Percentiles rank a stretch among this genome's conserved stretches.
phyloP scores from a whole-genome alignment of 2,797 vertebrate species.

The Notamacropus eugenii region DNA sequence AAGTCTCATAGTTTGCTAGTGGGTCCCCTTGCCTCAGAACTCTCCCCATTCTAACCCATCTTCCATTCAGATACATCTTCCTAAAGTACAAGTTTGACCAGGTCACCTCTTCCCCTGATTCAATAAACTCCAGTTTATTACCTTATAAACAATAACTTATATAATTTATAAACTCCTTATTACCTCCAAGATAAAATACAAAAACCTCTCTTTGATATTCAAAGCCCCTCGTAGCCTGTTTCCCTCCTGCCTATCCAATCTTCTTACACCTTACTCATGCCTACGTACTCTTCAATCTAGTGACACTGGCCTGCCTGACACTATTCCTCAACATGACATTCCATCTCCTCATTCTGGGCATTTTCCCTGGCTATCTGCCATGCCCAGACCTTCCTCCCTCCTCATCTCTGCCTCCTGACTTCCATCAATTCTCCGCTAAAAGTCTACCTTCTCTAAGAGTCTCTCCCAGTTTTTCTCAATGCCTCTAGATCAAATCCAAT shows the following conservation, averaged over 20 bases:
- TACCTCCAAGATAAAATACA: not conserved
- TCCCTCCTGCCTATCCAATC: not conserved
- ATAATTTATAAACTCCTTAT: not conserved
- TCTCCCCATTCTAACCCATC: not conserved
- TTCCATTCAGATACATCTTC: not conserved
- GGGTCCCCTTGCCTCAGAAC: not conserved
- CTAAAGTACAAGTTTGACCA: not conserved
- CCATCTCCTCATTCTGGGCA: not conserved
- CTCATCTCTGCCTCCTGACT: not conserved
- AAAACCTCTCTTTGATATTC: not conserved
- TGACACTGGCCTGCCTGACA: not conserved
- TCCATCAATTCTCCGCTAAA: not conserved
- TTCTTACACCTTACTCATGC: not conserved
- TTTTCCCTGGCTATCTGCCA: not conserved
- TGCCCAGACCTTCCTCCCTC: not conserved
- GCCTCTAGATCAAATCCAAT: not conserved
- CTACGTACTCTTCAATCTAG: not conserved
- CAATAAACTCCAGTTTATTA: not conserved
- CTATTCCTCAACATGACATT: not conserved
- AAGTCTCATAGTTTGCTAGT: not conserved
- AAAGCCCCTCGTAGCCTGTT: not conserved
- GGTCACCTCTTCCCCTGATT: not conserved
- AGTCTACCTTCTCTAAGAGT: not conserved
- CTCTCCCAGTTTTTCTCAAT: not conserved
- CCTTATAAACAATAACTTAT: not conserved